These are phyloP conservation scores for Steinernema hermaphroditum DNA, from an alignment of 2,888 invertebrate species.

Conservation along the genomic window DNA sequence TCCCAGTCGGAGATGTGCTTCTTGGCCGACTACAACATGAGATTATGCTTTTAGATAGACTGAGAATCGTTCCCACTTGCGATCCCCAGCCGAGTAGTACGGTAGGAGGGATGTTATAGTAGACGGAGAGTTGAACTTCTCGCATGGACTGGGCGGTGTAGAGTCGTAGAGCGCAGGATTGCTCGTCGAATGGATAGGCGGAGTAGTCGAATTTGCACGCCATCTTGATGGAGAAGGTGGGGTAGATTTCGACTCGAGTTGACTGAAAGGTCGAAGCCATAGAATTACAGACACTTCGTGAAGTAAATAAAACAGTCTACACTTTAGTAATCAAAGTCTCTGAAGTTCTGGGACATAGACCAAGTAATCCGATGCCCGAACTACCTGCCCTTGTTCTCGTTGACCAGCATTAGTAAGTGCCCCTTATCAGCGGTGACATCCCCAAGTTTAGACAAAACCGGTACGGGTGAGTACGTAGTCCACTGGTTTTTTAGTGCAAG, in stretches of 20 bases:
- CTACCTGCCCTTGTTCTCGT: too few species aligned
- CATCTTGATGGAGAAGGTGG: constrained; percentile 59
- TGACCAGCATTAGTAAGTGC: too few species aligned
- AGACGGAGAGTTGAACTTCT: constrained; percentile 42
- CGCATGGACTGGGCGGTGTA: constrained; percentile 47
- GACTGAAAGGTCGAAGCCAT: constrained; percentile 25
- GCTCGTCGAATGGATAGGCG: constrained; percentile 45
- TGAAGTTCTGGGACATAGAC: too few species aligned
- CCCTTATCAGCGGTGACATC: too few species aligned
- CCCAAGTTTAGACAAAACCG: too few species aligned
- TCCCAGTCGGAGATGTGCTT: constrained; percentile 56
- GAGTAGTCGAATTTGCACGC: constrained; percentile 60
- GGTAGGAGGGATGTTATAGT: constrained; percentile 45
- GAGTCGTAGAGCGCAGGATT: constrained; percentile 44
- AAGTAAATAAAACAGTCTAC: too few species aligned
- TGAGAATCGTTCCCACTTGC: constrained; percentile 33
- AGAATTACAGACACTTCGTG: too few species aligned
- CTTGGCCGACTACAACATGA: constrained; percentile 38
- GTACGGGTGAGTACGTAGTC: too few species aligned
- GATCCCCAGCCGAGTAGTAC: constrained; percentile 53
- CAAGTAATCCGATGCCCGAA: too few species aligned
- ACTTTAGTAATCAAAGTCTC: too few species aligned
- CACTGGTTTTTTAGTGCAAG: too few species aligned
- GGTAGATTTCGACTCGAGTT: constrained; percentile 55
- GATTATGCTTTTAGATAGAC: too few species aligned